These are phyloP conservation scores for Cyanoliseus patagonus DNA, from an alignment of 2,113 vertebrate genomes.

Conservation along the genomic window DNA sequence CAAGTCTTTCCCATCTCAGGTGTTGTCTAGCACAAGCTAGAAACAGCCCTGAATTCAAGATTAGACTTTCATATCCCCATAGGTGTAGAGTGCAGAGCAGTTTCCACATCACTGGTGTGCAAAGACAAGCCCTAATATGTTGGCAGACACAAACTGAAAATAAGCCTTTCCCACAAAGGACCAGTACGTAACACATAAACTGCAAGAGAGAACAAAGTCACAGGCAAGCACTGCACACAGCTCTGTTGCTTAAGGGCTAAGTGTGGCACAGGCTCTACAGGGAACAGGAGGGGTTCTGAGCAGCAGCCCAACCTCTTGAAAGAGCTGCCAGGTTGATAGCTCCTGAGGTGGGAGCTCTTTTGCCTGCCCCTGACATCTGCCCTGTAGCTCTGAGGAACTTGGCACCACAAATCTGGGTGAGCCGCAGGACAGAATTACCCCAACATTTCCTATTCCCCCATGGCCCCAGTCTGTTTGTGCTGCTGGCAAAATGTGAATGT, in stretches of 20 bases:
- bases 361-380: neutral
- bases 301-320: neutral
- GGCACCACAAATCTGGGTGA: neutral
- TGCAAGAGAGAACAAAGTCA: neutral
- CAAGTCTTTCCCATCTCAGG: neutral
- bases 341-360: neutral
- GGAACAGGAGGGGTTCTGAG: neutral
- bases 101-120: neutral
- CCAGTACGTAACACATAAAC: neutral
- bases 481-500: neutral
- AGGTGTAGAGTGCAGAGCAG: neutral
- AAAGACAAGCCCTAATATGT: neutral
- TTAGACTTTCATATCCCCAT: neutral
- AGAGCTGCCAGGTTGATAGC: neutral
- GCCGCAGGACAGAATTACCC: neutral
- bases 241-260: neutral
- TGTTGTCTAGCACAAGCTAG: neutral
- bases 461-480: neutral
- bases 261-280: neutral
- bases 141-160: neutral
- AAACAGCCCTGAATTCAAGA: neutral
- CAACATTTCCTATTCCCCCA: accelerated
- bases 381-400: neutral
- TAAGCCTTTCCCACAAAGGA: neutral
- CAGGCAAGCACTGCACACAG: neutral